These are phyloP conservation scores for Caenorhabditis latens DNA, from an alignment of 1,140 invertebrate genomes.

Conservation along the genomic window DNA sequence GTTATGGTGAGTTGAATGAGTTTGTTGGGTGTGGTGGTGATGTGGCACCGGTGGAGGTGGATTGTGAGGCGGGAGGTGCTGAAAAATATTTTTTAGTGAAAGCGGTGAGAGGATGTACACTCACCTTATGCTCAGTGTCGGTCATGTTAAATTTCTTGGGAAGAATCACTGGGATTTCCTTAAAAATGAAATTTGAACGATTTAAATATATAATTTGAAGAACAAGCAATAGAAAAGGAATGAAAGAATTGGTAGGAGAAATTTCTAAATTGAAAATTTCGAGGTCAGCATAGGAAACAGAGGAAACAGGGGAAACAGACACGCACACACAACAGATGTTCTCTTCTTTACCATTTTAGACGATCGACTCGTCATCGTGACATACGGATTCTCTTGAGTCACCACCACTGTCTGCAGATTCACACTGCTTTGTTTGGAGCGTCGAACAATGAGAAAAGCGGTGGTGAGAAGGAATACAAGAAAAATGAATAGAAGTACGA, in stretches of 20 bases:
- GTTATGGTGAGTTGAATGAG: conserved; percentile 2
- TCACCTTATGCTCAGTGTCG: conserved; percentile 21
- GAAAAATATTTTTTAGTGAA: background rate
- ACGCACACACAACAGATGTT: conserved; percentile 26
- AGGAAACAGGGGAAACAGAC: too few relatives aligned
- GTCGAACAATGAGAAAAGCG: conserved; percentile 22
- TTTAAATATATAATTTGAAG: background rate
- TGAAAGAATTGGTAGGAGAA: background rate
- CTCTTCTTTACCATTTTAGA: conserved; percentile 10
- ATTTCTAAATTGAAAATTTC: background rate
- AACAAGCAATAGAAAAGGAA: background rate
- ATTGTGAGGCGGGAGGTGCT: conserved; percentile 21
- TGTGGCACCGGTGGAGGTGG: conserved; percentile 37
- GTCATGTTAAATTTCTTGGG: conserved; percentile 29
- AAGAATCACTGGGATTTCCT: conserved; percentile 50
- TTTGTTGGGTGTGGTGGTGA: background rate
- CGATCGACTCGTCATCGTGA: conserved; percentile 45
- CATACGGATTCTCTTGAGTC: conserved; percentile 48
- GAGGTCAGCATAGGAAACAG: conserved; percentile 3
- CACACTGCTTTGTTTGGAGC: conserved; percentile 38
- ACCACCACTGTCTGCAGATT: conserved; percentile 48
- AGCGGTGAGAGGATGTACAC: background rate
- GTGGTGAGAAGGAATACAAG: conserved; percentile 17
- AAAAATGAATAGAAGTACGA: conserved; percentile 19
- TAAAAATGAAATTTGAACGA: background rate